Percentiles rank a stretch among this genome's conserved stretches.
Evolutionary conservation across 2,113 vertebrate species (phyloP).

Genomic region (Chamaea fasciata): DNA sequence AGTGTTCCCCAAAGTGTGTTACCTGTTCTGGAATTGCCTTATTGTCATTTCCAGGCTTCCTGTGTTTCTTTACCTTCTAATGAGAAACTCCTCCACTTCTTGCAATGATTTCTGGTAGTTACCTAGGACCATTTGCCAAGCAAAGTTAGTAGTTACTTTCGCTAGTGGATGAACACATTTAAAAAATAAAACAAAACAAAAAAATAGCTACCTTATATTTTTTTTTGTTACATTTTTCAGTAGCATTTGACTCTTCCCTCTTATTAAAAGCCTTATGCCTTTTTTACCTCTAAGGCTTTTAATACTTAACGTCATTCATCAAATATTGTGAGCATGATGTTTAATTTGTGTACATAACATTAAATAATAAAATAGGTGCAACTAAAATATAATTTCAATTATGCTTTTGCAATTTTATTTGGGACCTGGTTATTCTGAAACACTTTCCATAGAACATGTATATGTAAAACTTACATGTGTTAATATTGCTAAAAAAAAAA

Average conservation of each 20-base stretch:
- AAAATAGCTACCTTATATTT: background rate
- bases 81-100: background rate
- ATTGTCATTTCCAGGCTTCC: background rate
- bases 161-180: background rate
- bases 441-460: background rate
- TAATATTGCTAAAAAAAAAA: background rate
- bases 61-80: background rate
- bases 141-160: background rate
- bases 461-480: background rate
- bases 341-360: background rate
- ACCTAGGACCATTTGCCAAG: background rate
- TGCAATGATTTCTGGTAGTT: background rate
- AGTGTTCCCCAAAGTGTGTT: background rate
- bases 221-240: background rate
- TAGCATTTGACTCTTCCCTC: background rate
- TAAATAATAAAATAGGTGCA: background rate
- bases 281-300: background rate
- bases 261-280: background rate
- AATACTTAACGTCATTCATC: background rate
- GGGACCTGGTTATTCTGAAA: background rate
- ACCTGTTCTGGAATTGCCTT: background rate
- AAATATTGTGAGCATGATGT: background rate
- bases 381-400: background rate
- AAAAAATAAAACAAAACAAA: background rate
- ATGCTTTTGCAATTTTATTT: background rate